Evolutionary conservation across 2,888 invertebrate genomes (phyloP), one percentile per base, ranked within the genome.

Genomic region (Scaeva pyrastri): DNA sequence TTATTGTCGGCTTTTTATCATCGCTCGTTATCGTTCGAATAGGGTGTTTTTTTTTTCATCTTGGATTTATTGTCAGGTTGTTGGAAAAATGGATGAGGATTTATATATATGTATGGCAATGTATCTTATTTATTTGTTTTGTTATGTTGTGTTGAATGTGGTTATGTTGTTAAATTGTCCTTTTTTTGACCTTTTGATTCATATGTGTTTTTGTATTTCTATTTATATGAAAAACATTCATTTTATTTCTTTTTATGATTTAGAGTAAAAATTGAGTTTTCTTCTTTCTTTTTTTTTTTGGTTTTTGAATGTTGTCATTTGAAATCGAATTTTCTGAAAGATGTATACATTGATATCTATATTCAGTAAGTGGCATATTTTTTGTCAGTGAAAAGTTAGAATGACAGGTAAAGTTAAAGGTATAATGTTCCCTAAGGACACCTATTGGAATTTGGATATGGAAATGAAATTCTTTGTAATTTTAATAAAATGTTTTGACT

Each of bases 1-100:
- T 85, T 85, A 85, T 73, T 85, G 80, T 85, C 39, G 79, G 80
- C 80, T 76, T 80, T 80, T 80, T 80, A 80, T 80, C 85, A 85
- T 80, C 76, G 76, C 85, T 85, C 76, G 85, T 85, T 85, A 85
- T 85, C 80, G 72, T 80, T 72, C 48, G 80, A 72, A 39, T 19
- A 50, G 31, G 36, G 39, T 14, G 36, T 26, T 31, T 31, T 31
- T 1, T 5, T 31, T 31, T 75, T 84, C n/a, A n/a, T n/a, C n/a
- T 79, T 50, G 71, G 74, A 79, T 84, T 84, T 84, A 76, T 75
- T 72, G 75, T 75, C 75, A 43, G 66, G 62, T 74, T 84, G 75
- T 62, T 64, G 74, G 50, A 21, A 52, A 62, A 43, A 70, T 74
- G 77, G 78, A 75, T 84, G 68, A 21, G 64, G 70, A 74, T 50